These are phyloP conservation scores for Rhynchopsitta pachyrhyncha DNA, from an alignment of 2,113 vertebrate genomes.

Conservation along the genomic window DNA sequence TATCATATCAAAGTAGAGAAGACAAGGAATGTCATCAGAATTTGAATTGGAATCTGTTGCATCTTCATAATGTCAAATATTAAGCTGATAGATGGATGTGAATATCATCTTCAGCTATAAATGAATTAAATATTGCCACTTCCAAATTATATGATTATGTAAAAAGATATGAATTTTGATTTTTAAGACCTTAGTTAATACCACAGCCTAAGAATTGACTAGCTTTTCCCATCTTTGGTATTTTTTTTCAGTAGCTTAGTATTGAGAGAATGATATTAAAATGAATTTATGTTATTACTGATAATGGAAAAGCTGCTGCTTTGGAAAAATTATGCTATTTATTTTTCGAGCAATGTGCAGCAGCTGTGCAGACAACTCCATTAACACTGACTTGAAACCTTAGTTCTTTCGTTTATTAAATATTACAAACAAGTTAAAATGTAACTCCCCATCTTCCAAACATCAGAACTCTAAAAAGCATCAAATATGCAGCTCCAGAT, in stretches of 20 bases:
- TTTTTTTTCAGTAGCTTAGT: background rate
- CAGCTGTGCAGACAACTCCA: background rate
- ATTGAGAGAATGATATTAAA: background rate
- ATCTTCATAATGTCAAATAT: background rate
- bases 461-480: background rate
- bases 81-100: background rate
- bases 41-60: background rate
- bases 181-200: background rate
- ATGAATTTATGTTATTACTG: background rate
- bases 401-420: constrained; percentile 1
- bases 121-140: background rate
- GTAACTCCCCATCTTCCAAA: background rate
- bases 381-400: background rate
- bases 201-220: background rate
- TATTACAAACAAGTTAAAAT: background rate
- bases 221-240: background rate
- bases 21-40: background rate
- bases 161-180: background rate
- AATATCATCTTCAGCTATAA: background rate
- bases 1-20: background rate
- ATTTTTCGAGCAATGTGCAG: background rate
- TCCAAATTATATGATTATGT: background rate
- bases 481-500: background rate
- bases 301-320: constrained; percentile 21
- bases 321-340: constrained; percentile 1